phyloP scores from a whole-genome alignment of 1,140 invertebrate species.

The Mizuhopecten yessoensis region DNA sequence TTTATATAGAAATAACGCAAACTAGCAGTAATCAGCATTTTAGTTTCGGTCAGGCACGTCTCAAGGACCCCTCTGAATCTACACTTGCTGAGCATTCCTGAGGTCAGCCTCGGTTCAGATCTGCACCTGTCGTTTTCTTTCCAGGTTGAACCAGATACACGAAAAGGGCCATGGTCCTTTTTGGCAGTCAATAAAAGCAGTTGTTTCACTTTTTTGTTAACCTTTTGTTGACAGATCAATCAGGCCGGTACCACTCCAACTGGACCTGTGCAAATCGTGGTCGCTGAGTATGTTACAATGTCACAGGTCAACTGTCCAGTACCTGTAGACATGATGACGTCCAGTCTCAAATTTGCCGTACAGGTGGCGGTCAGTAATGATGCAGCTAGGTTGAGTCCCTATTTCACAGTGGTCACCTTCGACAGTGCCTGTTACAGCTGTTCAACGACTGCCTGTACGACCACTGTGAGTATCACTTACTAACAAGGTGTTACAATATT shows the following conservation, averaged over 20 bases:
- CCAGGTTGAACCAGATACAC: too few species aligned
- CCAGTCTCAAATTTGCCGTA: not conserved
- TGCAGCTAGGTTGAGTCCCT: not conserved
- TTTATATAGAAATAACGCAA: too few species aligned
- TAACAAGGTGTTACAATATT: too few species aligned
- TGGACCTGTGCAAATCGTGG: not conserved
- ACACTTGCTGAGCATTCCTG: too few species aligned
- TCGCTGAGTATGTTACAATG: not conserved
- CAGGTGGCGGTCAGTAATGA: constrained; percentile 21
- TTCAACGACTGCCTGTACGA: not conserved
- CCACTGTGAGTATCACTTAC: not conserved
- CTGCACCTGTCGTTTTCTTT: too few species aligned
- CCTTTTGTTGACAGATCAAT: not conserved
- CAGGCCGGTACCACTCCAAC: not conserved
- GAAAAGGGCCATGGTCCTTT: too few species aligned
- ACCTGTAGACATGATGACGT: not conserved
- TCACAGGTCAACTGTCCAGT: not conserved
- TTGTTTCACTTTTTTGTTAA: too few species aligned
- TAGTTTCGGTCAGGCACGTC: too few species aligned
- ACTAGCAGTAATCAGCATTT: too few species aligned
- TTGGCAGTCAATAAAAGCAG: too few species aligned
- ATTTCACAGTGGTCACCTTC: not conserved
- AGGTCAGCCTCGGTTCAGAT: too few species aligned
- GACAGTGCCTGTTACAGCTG: not conserved
- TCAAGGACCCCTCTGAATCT: too few species aligned